These are phyloP conservation scores for Daphoenositta chrysoptera DNA, from an alignment of 2,113 vertebrate species.

Conservation along the genomic window DNA sequence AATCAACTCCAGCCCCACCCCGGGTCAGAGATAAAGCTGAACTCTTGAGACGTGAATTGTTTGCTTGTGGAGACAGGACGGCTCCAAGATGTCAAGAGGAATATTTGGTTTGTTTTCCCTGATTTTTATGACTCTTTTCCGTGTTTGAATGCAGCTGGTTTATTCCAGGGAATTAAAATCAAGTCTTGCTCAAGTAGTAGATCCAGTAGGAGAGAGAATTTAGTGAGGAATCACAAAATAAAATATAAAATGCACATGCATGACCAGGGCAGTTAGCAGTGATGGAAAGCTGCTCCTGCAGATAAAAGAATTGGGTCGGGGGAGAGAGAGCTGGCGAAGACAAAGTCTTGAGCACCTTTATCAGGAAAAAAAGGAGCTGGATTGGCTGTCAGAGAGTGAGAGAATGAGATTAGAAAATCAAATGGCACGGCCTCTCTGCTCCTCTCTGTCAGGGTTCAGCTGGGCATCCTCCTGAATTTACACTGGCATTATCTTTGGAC, in stretches of 20 bases:
- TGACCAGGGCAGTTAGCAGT: neutral
- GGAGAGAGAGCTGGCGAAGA: neutral
- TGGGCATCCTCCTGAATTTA: neutral
- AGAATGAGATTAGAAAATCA: neutral
- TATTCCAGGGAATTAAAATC: neutral
- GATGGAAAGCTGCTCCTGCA: neutral
- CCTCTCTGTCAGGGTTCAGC: neutral
- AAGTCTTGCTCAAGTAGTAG: neutral
- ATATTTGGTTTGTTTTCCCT: neutral
- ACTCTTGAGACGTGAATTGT: neutral
- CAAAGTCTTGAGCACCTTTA: neutral
- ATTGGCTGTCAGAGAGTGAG: neutral
- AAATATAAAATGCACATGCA: rapidly evolving
- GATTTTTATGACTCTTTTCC: neutral
- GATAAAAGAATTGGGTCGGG: neutral
- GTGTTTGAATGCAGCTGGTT: neutral
- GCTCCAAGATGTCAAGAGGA: neutral
- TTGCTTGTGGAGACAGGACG: neutral
- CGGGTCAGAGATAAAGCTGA: neutral
- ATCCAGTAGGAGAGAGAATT: neutral
- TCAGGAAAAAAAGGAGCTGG: neutral
- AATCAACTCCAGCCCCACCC: neutral
- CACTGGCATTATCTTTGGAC: neutral
- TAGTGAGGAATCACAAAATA: neutral
- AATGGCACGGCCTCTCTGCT: neutral